These are phyloP conservation scores for Drosophila prosaltans DNA, from an alignment of 1,140 invertebrate species.

Conservation along the genomic window DNA sequence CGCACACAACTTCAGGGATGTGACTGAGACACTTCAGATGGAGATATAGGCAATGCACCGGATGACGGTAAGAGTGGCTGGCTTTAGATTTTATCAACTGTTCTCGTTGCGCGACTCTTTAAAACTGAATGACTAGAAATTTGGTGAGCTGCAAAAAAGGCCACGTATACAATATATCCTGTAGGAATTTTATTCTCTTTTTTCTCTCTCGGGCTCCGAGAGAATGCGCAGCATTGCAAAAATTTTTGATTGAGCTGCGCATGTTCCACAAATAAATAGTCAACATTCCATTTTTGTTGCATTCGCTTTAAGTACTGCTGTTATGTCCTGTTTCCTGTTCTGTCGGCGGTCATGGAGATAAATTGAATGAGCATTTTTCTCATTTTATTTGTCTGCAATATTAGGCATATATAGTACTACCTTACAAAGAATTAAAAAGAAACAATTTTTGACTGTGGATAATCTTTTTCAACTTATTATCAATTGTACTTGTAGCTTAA, in stretches of 20 bases:
- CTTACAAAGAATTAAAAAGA: no score
- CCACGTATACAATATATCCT: conserved; percentile 65
- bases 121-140: conserved; percentile 64
- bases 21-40: conserved; percentile 17
- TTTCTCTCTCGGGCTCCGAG: conserved; percentile 33
- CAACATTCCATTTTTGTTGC: conserved; percentile 61
- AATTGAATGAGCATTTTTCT: neutral
- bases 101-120: conserved; percentile 67
- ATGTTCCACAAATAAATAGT: conserved; percentile 71
- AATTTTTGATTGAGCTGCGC: conserved; percentile 72
- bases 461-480: no score
- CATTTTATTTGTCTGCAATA: neutral
- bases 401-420: neutral
- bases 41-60: conserved; percentile 32
- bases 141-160: conserved; percentile 67
- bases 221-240: conserved; percentile 44
- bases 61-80: conserved; percentile 15
- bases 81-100: conserved; percentile 58
- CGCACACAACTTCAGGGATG: conserved; percentile 15
- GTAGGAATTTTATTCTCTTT: conserved; percentile 64
- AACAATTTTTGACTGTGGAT: no score
- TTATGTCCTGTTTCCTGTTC: conserved; percentile 11
- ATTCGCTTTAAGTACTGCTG: conserved; percentile 21
- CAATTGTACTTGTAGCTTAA: no score
- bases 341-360: neutral